Base-by-base conservation (phyloP, 1,140 invertebrate genomes). In the Temnothorax longispinosus region DNA sequence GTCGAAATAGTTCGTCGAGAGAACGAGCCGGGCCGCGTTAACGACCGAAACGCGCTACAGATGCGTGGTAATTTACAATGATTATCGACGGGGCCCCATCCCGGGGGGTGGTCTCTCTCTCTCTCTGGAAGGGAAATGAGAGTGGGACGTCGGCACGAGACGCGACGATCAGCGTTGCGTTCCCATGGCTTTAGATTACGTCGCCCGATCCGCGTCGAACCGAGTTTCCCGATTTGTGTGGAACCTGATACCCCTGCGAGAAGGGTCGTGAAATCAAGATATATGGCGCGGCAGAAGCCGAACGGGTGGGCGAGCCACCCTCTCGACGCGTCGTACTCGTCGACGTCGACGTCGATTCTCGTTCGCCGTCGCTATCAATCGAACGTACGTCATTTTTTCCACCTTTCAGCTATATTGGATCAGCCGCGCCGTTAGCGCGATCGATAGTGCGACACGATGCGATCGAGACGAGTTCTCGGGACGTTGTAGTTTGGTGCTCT, bases 221-320 rank as follows among this genome's bases (percentile, higher is more conserved):
- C 85, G 88, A 91, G 80, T 95, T 95, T 95, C 94, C 94, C 94
- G 94, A 95, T 95, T 95, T 95, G 88, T 93, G 94, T 93, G 94
- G 91, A 95, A 95, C 94, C 92, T 92, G 95, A 95, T 95, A 95
- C 91, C 91, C 93, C 91, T 94, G 94, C 92, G 94, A 67, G 64
- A 93, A 94, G 94, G 94, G 94, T 95, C 93, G 91, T 93, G 92
- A 93, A 95, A 95, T 95, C 94, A 95, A 95, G 95, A 95, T 95
- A 95, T 95, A 95, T 95, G 82, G 82, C 64, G 50, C 72, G 69
- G 56, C 56, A 64, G 80, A 87, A 78, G 50, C 52, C 27, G 60
- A 32, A 21, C 32, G 38, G 60, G 69, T 8, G 75, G 47, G n/a
- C 35, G 38, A 10, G 35, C 44, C 44, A 35, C 71, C 87, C 77